phyloP scores from a whole-genome alignment of 2,113 vertebrate genomes.

The Pygoscelis adeliae region DNA sequence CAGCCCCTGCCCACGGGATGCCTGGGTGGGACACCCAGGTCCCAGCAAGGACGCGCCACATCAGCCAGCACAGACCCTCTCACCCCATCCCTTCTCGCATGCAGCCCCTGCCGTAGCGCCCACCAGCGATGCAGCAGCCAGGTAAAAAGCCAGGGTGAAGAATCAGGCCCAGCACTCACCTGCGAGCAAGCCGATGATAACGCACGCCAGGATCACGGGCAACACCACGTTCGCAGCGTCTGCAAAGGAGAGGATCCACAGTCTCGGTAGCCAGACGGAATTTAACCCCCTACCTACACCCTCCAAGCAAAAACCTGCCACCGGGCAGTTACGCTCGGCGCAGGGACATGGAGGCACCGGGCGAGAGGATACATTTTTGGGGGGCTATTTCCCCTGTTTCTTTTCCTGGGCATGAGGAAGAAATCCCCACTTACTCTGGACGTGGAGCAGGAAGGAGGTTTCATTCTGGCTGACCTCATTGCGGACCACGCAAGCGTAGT shows the following conservation, averaged over 20 bases:
- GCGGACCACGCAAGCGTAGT: neutral
- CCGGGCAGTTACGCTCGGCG: rapidly evolving
- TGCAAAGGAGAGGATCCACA: neutral
- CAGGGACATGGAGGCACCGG: rapidly evolving
- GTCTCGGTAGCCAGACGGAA: neutral
- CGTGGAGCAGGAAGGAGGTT: conserved; percentile 14
- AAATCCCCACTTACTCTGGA: neutral
- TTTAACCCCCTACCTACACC: neutral
- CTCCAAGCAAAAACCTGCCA: neutral
- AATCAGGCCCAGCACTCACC: neutral
- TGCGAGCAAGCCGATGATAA: rapidly evolving
- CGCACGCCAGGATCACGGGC: neutral
- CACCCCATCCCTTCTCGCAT: rapidly evolving
- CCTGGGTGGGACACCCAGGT: neutral
- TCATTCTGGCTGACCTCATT: neutral
- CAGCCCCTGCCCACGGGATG: neutral
- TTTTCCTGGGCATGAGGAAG: rapidly evolving
- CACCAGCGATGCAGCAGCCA: neutral
- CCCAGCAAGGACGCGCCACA: neutral
- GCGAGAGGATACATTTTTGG: rapidly evolving
- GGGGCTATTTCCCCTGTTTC: rapidly evolving
- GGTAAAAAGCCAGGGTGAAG: neutral
- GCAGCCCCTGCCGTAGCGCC: neutral
- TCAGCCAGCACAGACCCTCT: neutral
- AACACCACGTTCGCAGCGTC: neutral